Percentiles rank a stretch among this genome's conserved stretches.
Conservation (phyloP, 2,888 invertebrate species). For the Synergus itoensis region DNA sequence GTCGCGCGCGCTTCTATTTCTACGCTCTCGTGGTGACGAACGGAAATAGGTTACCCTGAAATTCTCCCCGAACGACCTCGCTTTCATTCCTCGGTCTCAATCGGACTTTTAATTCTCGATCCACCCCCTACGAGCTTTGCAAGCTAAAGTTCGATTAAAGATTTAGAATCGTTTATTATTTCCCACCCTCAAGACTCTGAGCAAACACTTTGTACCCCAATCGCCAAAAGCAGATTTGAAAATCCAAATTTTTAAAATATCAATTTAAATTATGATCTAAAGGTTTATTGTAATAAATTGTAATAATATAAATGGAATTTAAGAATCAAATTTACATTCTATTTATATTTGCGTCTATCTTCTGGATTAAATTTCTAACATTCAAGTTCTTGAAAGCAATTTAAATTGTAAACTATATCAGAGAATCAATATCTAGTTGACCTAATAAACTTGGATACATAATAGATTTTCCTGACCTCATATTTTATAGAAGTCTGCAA, state of each 20-base stretch:
- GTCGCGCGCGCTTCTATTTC: conserved; percentile 64
- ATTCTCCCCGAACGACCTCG: conserved; percentile 57
- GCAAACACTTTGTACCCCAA: neutral
- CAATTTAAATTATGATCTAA: too few relatives aligned
- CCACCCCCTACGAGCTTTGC: conserved; percentile 15
- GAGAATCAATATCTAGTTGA: conserved; percentile 25
- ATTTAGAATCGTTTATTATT: conserved; percentile 3
- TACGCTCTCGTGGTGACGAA: conserved; percentile 59
- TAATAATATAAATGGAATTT: too few relatives aligned
- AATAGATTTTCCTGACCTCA: conserved; percentile 17
- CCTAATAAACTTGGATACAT: conserved; percentile 35
- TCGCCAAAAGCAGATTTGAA: neutral
- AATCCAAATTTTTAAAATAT: neutral
- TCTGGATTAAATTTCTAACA: neutral
- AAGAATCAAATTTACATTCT: neutral
- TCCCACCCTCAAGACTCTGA: neutral
- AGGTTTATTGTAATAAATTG: too few relatives aligned
- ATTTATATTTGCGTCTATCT: neutral
- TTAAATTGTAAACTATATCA: neutral
- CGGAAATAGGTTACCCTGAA: conserved; percentile 70
- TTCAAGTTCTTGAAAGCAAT: neutral
- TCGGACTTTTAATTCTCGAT: conserved; percentile 19
- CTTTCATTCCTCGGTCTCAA: conserved; percentile 43
- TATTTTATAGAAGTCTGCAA: conserved; percentile 6
- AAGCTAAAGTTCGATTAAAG: conserved; percentile 1